Evolutionary conservation across 1,140 invertebrate genomes (phyloP).

Genomic region (Drosophila pallidifrons): DNA sequence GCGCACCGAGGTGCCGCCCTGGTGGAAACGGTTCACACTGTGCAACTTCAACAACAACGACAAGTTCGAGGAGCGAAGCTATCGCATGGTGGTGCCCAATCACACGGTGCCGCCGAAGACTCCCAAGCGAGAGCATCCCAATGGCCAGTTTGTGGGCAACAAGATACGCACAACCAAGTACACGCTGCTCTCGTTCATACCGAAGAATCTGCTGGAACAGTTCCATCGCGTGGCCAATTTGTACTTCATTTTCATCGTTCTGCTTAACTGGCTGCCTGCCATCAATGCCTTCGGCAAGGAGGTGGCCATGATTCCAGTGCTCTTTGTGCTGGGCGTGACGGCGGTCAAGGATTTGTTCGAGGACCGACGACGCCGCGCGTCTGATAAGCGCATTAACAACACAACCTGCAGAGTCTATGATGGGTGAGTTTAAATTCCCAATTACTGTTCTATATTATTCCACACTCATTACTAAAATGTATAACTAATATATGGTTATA

Average conservation of each 20-base stretch:
- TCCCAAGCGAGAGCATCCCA: conserved; percentile 92
- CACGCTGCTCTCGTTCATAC: conserved; percentile 96
- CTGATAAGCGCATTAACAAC: conserved; percentile 97
- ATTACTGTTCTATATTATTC: not conserved
- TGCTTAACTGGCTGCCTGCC: conserved; percentile 97
- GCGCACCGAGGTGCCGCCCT: conserved; percentile 88
- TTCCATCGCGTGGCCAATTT: conserved; percentile 99
- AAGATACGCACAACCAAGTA: conserved; percentile 98
- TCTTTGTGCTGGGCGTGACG: conserved; percentile 98
- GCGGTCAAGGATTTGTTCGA: conserved; percentile 98
- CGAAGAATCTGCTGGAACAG: conserved; percentile 98
- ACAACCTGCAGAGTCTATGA: conserved; percentile 95
- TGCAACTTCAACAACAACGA: conserved; percentile 85
- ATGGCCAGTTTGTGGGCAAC: conserved; percentile 92
- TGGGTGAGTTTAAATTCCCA: conserved; percentile 88
- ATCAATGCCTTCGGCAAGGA: conserved; percentile 98
- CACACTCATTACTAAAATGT: too few species aligned
- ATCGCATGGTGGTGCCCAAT: conserved; percentile 92
- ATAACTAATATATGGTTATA: too few species aligned
- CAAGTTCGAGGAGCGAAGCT: conserved; percentile 88
- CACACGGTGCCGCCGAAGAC: conserved; percentile 92
- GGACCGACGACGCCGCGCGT: conserved; percentile 94
- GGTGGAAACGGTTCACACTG: conserved; percentile 89
- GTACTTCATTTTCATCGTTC: conserved; percentile 98
- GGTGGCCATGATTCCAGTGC: conserved; percentile 96